Base-by-base conservation (phyloP, 2,888 invertebrate species). In the Agriopis aurantiaria region DNA sequence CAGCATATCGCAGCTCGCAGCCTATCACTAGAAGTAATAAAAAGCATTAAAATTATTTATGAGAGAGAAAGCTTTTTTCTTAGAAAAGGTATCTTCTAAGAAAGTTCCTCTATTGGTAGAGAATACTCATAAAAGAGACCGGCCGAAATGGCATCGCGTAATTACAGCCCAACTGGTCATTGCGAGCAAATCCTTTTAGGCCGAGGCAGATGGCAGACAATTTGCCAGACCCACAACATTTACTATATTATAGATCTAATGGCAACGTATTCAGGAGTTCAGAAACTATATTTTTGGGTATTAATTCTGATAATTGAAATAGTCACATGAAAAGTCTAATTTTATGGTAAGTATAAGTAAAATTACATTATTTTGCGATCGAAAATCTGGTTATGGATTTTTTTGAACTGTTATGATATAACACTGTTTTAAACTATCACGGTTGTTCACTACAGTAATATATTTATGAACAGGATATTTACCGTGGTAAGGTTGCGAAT, bases 101-200 rank as follows among this genome's bases (percentile, higher is more conserved):
- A 62, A 73, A 71, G 48, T 10, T 48, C 46, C 57, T 57, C 57
- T 57, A 57, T 57, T 17, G 57, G 14, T 57, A 45, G 57, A 33
- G 58, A 71, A 67, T 77, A 75, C 76, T 75, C 78, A 74, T 77
- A 78, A 78, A 79, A 72, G 58, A 58, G 79, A 53, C 71, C 77
- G 80, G 76, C 75, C 75, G 76, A 80, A 82, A 82, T 79, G 80
- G 80, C 80, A 83, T 82, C 80, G 81, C 80, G 80, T 87, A 88
- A 88, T 88, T 88, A 88, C 82, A 84, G 83, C 80, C 78, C 80
- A 80, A 80, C 80, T 80, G 80, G 79, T 83, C 84, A 84, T 86
- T 85, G 83, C 81, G 80, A 84, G 85, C 83, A 84, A 86, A 87
- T 85, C 87, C 86, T 83, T 85, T 80, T 80, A 76, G 79, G 76